phyloP scores from a whole-genome alignment of 2,113 vertebrate species.

The Oxyura jamaicensis region DNA sequence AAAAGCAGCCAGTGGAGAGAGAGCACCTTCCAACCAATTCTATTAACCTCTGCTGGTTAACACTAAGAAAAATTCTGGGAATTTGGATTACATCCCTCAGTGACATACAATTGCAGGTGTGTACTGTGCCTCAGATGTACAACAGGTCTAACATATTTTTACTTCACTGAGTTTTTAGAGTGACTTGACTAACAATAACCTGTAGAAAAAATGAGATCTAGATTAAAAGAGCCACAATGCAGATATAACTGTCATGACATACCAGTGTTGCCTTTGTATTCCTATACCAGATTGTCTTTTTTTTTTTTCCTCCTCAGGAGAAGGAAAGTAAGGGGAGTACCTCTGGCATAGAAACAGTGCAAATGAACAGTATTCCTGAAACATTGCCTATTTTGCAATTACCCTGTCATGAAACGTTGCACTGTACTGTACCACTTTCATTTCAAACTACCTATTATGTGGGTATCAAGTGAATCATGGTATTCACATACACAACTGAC shows the following conservation, averaged over 20 bases:
- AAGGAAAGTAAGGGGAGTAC: neutral
- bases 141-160: neutral
- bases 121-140: fast-evolving
- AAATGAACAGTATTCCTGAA: neutral
- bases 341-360: neutral
- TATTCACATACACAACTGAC: fast-evolving
- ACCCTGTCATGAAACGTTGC: neutral
- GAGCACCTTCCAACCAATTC: neutral
- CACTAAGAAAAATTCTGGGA: neutral
- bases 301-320: neutral
- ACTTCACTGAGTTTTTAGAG: neutral
- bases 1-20: neutral
- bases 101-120: neutral
- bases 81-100: neutral
- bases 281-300: neutral
- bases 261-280: neutral
- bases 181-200: neutral
- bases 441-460: neutral
- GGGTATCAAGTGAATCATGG: neutral
- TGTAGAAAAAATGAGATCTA: neutral
- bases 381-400: neutral
- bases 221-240: neutral
- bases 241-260: neutral
- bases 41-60: neutral
- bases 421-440: neutral